Evolutionary conservation across 2,797 vertebrate species (phyloP), one percentile per base, ranked within the genome.

Genomic region (Hoplostethus mediterraneus): DNA sequence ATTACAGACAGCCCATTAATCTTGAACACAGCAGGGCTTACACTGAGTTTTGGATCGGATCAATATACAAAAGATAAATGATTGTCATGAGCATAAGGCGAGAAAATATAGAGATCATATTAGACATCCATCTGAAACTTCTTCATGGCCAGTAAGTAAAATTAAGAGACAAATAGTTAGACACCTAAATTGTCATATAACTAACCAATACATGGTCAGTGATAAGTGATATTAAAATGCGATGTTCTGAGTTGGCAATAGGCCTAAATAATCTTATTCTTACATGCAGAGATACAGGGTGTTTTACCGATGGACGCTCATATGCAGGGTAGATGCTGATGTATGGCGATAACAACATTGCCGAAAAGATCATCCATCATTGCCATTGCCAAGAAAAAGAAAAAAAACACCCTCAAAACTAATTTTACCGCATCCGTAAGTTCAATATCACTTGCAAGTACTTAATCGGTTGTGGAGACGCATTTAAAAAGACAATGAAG

Each of bases 1-100:
- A 51, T 38, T 2, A 64, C 0, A 13, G 80, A 77, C 67, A 76
- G 75, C 33, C 21, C 53, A 77, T 89, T 72, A 58, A 81, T 81
- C 84, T 83, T 56, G 5, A 77, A 75, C 74, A 74, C 57, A 69
- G 67, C 60, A 6, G 31, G 40, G 33, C 6, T 33, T 33, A 33
- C 12, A 44, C 10, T 51, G 56, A 14, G 47, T 54, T 17, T 11
- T 7, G 30, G 10, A 36, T 2, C n/a, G 16, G 30, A 52, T 14
- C 16, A 5, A 31, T 56, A 36, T 6, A 6, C 17, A 21, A 31
- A 47, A 61, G 42, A 44, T 44, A 44, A 44, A 44, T 44, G 42
- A 14, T 12, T 13, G 2, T 44, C 11, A 44, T 1, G 42, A 12
- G 42, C 42, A 11, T 9, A 38, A 42, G 40, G 8, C 40, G 40